These are phyloP conservation scores for Lasioglossum villosulum DNA, from an alignment of 2,888 invertebrate species.

Conservation along the genomic window DNA sequence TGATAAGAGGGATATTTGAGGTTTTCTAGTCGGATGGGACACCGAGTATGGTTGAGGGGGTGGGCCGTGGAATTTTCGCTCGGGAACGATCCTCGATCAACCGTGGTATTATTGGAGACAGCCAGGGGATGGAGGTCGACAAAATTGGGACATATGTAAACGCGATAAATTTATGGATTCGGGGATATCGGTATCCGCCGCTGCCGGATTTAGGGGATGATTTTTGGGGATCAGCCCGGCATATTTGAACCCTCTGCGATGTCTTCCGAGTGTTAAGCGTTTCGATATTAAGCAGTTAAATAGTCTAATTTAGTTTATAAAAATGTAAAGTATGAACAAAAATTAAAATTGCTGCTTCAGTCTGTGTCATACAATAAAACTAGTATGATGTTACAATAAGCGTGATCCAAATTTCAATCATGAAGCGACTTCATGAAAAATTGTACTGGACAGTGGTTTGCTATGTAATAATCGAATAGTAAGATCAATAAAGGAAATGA, in stretches of 20 bases:
- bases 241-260: background rate
- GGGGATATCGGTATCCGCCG: slow-evolving; percentile 13
- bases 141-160: slow-evolving; percentile 28
- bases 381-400: too few relatives aligned
- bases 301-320: background rate
- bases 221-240: slow-evolving; percentile 3
- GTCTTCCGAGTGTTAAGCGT: background rate
- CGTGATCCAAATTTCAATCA: background rate
- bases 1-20: background rate
- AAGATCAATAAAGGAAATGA: background rate
- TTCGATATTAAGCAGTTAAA: background rate
- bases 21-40: background rate
- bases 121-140: background rate
- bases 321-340: background rate
- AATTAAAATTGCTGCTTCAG: background rate
- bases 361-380: background rate
- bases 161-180: slow-evolving; percentile 23
- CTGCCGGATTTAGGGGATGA: background rate
- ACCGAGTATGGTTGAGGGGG: background rate
- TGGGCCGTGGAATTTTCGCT: slow-evolving; percentile 1
- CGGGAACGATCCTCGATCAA: slow-evolving; percentile 22
- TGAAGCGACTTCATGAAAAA: background rate
- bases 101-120: slow-evolving; percentile 27
- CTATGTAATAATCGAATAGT: background rate
- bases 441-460: background rate